Evolutionary conservation across 2,113 vertebrate species (phyloP).

Genomic region (Oryzias javanicus): DNA sequence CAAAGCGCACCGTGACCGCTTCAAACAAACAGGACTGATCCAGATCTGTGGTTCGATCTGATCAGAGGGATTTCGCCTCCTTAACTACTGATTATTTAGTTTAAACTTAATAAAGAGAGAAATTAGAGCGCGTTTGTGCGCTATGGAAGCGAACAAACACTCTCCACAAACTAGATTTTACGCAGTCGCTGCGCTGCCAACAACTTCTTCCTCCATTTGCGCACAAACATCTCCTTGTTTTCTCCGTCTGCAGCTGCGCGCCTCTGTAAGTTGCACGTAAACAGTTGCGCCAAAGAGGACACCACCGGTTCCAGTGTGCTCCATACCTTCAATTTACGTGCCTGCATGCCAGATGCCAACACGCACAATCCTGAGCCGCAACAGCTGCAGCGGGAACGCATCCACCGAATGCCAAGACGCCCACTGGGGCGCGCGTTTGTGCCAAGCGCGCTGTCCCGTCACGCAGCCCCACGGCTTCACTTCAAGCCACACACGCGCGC

Average conservation of each 20-base stretch:
- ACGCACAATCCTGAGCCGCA: slow-evolving; percentile 39
- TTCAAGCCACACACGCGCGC: background rate
- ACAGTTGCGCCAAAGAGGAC: background rate
- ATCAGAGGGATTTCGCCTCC: too few species aligned
- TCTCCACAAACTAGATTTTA: background rate
- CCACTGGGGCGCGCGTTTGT: slow-evolving; percentile 43
- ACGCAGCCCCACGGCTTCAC: background rate
- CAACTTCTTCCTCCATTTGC: slow-evolving; percentile 4
- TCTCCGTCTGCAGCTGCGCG: slow-evolving; percentile 32
- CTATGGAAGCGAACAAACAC: too few species aligned
- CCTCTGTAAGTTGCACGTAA: background rate
- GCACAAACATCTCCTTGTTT: slow-evolving; percentile 23
- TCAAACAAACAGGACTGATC: background rate
- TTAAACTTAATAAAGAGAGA: too few species aligned
- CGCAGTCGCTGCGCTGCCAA: background rate
- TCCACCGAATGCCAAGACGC: slow-evolving; percentile 25
- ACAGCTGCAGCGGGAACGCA: slow-evolving; percentile 46
- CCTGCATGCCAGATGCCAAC: slow-evolving; percentile 18
- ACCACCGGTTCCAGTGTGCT: too few species aligned
- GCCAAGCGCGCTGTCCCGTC: slow-evolving; percentile 20
- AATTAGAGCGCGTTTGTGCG: too few species aligned
- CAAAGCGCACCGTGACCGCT: background rate
- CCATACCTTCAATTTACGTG: too few species aligned
- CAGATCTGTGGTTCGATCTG: background rate
- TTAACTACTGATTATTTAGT: too few species aligned